A percentile compares a stretch with the other conserved stretches of the same genome.
Evolutionary conservation across 2,888 invertebrate species (phyloP).

Genomic region (Xylocampa areola): DNA sequence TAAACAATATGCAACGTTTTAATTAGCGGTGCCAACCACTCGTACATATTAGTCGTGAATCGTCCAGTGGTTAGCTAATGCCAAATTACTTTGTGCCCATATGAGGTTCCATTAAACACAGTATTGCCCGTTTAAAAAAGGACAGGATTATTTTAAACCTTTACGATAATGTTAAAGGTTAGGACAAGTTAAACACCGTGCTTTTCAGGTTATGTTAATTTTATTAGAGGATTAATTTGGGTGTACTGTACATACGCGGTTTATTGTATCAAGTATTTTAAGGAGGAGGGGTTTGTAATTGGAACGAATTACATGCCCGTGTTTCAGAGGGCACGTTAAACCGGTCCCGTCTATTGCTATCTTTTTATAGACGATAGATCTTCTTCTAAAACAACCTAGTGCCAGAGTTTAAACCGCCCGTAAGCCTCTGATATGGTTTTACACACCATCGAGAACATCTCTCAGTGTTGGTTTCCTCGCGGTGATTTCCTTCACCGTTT

Average conservation of each 20-base stretch:
- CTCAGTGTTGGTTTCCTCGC: too few species aligned
- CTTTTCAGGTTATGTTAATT: conserved; percentile 35
- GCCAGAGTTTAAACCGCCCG: too few species aligned
- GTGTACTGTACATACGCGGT: conserved; percentile 11
- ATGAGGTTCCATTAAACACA: conserved; percentile 6
- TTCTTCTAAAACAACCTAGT: too few species aligned
- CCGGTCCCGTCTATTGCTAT: too few species aligned
- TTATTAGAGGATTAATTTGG: conserved; percentile 24
- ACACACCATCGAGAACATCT: too few species aligned
- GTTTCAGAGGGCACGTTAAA: too few species aligned
- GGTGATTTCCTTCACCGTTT: too few species aligned
- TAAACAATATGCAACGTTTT: conserved; percentile 52
- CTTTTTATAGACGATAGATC: too few species aligned
- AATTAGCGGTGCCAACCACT: conserved; percentile 32
- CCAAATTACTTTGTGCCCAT: conserved; percentile 30
- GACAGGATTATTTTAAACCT: conserved; percentile 39
- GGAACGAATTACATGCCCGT: conserved; percentile 1
- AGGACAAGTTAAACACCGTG: conserved; percentile 34
- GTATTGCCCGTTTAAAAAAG: conserved; percentile 41
- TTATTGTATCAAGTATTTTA: conserved; percentile 24
- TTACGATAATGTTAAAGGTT: conserved; percentile 37
- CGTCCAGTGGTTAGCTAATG: conserved; percentile 12
- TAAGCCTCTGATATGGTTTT: too few species aligned
- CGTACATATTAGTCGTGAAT: conserved; percentile 27
- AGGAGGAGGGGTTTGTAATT: conserved; percentile 5